phyloP scores from a whole-genome alignment of 2,113 vertebrate genomes.

The Leuciscus idus region DNA sequence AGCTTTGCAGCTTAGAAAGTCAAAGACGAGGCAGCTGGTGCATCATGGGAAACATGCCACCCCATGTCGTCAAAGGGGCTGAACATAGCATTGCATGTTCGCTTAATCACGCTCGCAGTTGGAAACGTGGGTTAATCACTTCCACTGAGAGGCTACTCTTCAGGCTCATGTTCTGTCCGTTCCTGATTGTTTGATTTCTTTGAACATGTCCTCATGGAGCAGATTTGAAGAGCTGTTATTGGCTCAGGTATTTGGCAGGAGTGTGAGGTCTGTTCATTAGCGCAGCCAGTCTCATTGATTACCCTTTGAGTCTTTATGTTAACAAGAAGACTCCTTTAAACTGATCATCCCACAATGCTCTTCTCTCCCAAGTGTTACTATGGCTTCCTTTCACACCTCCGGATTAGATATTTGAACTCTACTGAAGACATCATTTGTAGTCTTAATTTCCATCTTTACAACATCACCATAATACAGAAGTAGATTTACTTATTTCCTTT shows the following conservation, averaged over 20 bases:
- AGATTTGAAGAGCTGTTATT: conserved; percentile 17
- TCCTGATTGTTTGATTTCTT: conserved; percentile 30
- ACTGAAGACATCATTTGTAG: neutral
- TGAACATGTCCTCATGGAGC: conserved; percentile 16
- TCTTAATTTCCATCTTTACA: neutral
- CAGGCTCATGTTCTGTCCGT: neutral
- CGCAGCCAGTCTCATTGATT: conserved; percentile 19
- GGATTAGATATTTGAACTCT: neutral
- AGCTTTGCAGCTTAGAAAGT: conserved; percentile 30
- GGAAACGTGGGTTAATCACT: conserved; percentile 7
- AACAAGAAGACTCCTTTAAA: conserved; percentile 47
- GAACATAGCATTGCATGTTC: neutral
- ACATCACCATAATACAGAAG: neutral
- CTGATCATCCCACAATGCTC: conserved; percentile 33
- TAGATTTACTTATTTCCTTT: neutral
- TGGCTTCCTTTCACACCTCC: neutral
- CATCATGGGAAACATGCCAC: conserved; percentile 32
- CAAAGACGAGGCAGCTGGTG: conserved; percentile 15
- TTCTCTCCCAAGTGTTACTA: neutral
- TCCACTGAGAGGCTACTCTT: conserved; percentile 6
- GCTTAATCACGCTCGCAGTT: neutral
- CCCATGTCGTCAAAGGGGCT: neutral
- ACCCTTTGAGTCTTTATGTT: conserved; percentile 47
- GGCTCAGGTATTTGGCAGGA: conserved; percentile 36
- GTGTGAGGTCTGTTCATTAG: conserved; percentile 43